Evolutionary conservation across 2,797 vertebrate species (phyloP).

Genomic region (Silurus aristotelis): DNA sequence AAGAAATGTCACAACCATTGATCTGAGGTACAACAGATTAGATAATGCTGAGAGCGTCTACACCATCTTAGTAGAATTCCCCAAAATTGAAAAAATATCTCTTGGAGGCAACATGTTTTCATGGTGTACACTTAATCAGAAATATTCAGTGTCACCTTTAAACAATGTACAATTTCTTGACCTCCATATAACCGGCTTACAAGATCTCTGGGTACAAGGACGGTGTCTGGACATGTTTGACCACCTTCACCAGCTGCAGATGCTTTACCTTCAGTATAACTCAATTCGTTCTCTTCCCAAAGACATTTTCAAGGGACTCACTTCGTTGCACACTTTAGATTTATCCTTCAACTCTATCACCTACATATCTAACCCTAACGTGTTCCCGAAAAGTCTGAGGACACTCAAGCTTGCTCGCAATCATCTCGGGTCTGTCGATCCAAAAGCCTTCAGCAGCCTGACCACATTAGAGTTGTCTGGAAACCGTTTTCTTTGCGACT

Average conservation of each 20-base stretch:
- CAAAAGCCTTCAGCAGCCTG: slow-evolving; percentile 71
- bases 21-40: slow-evolving; percentile 78
- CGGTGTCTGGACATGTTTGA: slow-evolving; percentile 77
- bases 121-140: slow-evolving; percentile 57
- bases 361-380: slow-evolving; percentile 59
- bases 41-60: slow-evolving; percentile 71
- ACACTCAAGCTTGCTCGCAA: slow-evolving; percentile 77
- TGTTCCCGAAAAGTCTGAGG: slow-evolving; percentile 75
- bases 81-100: slow-evolving; percentile 63
- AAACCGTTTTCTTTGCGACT: slow-evolving; percentile 79
- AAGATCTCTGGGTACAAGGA: slow-evolving; percentile 70
- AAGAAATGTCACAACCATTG: slow-evolving; percentile 59
- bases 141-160: slow-evolving; percentile 37
- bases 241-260: slow-evolving; percentile 62
- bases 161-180: slow-evolving; percentile 69
- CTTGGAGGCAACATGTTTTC: slow-evolving; percentile 77
- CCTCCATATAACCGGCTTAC: slow-evolving; percentile 73
- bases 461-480: slow-evolving; percentile 68
- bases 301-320: slow-evolving; percentile 75
- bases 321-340: slow-evolving; percentile 71
- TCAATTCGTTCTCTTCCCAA: slow-evolving; percentile 75
- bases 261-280: slow-evolving; percentile 76
- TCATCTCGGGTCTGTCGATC: slow-evolving; percentile 77
- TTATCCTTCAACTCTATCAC: slow-evolving; percentile 79
- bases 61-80: slow-evolving; percentile 63